A percentile compares a stretch with the other conserved stretches of the same genome.
Conservation (phyloP, 2,113 vertebrate species). For the Grammatotria lemairii region DNA sequence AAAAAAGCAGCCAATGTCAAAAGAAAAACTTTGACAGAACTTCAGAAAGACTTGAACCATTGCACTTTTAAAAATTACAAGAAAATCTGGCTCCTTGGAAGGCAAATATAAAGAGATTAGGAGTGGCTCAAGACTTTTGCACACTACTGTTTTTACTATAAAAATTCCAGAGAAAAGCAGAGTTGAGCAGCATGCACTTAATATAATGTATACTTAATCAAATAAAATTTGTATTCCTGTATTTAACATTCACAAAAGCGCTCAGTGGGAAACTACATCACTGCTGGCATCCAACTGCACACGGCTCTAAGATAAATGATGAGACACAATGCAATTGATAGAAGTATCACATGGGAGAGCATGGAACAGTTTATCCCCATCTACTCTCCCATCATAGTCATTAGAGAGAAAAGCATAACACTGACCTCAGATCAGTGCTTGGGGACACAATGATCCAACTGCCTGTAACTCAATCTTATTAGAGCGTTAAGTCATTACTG, state of each 20-base stretch:
- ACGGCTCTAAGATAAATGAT: slow-evolving; percentile 5
- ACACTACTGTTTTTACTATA: not conserved
- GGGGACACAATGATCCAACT: slow-evolving; percentile 47
- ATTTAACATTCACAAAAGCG: not conserved
- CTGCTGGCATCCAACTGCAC: not conserved
- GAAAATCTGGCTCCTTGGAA: not conserved
- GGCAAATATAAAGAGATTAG: not conserved
- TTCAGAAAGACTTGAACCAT: not conserved
- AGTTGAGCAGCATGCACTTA: not conserved
- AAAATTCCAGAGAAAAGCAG: not conserved
- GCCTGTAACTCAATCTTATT: slow-evolving; percentile 68
- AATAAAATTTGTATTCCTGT: not conserved
- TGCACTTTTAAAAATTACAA: not conserved
- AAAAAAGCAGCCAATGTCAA: not conserved
- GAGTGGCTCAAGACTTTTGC: not conserved
- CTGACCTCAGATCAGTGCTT: slow-evolving; percentile 56
- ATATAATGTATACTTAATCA: slow-evolving; percentile 7
- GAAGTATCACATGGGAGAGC: slow-evolving; percentile 5
- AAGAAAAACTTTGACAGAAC: not conserved
- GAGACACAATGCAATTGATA: not conserved
- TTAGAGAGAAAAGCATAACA: slow-evolving; percentile 32
- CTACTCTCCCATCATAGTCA: slow-evolving; percentile 20
- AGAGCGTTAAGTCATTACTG: slow-evolving; percentile 70
- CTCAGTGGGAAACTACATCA: not conserved
- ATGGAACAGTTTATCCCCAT: slow-evolving; percentile 29